Conservation (phyloP, 2,888 invertebrate species). For the Lasioglossum calceatum region DNA sequence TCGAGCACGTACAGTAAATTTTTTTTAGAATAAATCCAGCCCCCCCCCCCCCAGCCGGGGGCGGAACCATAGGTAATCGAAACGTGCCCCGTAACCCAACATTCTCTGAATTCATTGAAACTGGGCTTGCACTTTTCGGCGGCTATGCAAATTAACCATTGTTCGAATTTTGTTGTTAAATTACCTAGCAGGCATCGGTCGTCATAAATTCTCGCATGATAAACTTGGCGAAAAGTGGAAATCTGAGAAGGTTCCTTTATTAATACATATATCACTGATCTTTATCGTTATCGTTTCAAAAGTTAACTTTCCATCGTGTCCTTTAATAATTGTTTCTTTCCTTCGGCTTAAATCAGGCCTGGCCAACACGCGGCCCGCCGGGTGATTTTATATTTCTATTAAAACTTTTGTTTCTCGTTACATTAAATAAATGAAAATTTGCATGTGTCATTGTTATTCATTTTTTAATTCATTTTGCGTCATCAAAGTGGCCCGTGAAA, state of each 20-base stretch:
- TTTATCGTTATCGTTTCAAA: neutral
- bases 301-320: too few relatives aligned
- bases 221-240: neutral
- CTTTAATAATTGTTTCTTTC: too few relatives aligned
- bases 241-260: too few relatives aligned
- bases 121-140: neutral
- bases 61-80: neutral
- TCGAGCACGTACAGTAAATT: neutral
- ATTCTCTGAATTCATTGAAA: constrained; percentile 3
- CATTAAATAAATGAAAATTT: too few relatives aligned
- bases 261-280: neutral
- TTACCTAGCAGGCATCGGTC: neutral
- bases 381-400: too few relatives aligned
- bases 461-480: too few relatives aligned
- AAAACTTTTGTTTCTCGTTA: too few relatives aligned
- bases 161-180: neutral
- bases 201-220: neutral
- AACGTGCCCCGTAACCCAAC: neutral
- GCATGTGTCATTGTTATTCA: too few relatives aligned
- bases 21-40: constrained; percentile 10
- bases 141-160: neutral
- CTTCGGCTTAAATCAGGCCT: too few relatives aligned
- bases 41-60: neutral
- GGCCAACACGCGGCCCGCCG: too few relatives aligned
- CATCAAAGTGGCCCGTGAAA: too few relatives aligned